These are phyloP conservation scores for Xanthia togata DNA, from an alignment of 2,888 invertebrate genomes.

Conservation along the genomic window DNA sequence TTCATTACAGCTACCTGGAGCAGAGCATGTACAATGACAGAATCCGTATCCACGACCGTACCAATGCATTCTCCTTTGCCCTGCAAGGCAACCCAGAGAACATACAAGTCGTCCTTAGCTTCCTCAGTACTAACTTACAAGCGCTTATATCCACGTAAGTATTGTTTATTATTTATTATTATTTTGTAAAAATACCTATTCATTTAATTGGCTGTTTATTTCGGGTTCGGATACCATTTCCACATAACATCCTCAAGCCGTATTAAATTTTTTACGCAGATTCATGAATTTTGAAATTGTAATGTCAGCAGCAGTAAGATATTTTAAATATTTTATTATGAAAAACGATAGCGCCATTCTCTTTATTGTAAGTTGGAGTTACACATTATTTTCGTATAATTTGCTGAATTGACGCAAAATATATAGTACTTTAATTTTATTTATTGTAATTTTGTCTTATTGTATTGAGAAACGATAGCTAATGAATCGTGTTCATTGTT, in stretches of 20 bases:
- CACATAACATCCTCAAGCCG: neutral
- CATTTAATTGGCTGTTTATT: neutral
- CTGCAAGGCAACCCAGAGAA: conserved; percentile 90
- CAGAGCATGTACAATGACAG: conserved; percentile 83
- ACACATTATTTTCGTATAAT: too few relatives aligned
- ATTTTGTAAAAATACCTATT: neutral
- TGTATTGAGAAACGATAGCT: too few relatives aligned
- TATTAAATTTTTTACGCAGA: too few relatives aligned
- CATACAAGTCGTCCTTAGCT: conserved; percentile 87
- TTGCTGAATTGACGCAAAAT: too few relatives aligned
- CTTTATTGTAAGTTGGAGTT: too few relatives aligned
- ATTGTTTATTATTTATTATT: neutral
- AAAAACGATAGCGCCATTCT: too few relatives aligned
- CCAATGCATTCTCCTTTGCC: conserved; percentile 86
- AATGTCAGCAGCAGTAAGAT: too few relatives aligned
- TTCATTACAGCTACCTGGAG: conserved; percentile 85
- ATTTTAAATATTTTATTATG: too few relatives aligned
- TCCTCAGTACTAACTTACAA: conserved; percentile 80
- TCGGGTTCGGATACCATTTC: neutral
- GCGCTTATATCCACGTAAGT: conserved; percentile 78
- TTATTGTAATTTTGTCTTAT: too few relatives aligned
- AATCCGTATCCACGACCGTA: conserved; percentile 87
- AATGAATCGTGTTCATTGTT: too few relatives aligned
- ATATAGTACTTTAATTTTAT: too few relatives aligned
- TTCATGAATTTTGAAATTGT: too few relatives aligned